These are phyloP conservation scores for Galago senegalensis DNA, from an alignment of 2,797 vertebrate genomes.

Conservation along the genomic window DNA sequence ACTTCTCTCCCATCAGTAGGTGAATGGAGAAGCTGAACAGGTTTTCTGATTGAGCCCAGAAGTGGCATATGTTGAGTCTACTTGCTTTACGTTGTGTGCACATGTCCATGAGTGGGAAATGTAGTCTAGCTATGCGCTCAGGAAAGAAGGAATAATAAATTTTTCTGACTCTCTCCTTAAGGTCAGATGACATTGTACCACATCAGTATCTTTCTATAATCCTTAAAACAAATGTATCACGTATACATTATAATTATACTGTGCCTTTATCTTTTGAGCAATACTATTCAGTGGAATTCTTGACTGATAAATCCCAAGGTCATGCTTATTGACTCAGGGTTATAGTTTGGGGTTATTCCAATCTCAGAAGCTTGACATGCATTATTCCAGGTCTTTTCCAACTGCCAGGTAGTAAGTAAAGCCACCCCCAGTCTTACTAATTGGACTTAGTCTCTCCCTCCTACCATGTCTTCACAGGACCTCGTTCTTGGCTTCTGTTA, in stretches of 20 bases:
- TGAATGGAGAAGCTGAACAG: neutral
- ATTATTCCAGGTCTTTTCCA: neutral
- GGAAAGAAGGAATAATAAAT: neutral
- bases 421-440: neutral
- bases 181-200: neutral
- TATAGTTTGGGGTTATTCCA: neutral
- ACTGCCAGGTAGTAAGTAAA: neutral
- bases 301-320: neutral
- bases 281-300: neutral
- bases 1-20: neutral
- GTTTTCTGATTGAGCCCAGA: neutral
- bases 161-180: neutral
- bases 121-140: neutral
- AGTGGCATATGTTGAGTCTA: neutral
- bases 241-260: neutral
- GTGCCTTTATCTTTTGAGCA: neutral
- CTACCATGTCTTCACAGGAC: neutral
- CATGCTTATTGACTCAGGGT: neutral
- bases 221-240: neutral
- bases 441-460: neutral
- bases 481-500: neutral
- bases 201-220: conserved; percentile 37
- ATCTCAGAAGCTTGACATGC: neutral
- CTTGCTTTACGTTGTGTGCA: neutral
- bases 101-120: neutral